A percentile compares a stretch with the other conserved stretches of the same genome.
Conservation (phyloP, 2,797 vertebrate genomes). For the Gymnothorax reevesii region DNA sequence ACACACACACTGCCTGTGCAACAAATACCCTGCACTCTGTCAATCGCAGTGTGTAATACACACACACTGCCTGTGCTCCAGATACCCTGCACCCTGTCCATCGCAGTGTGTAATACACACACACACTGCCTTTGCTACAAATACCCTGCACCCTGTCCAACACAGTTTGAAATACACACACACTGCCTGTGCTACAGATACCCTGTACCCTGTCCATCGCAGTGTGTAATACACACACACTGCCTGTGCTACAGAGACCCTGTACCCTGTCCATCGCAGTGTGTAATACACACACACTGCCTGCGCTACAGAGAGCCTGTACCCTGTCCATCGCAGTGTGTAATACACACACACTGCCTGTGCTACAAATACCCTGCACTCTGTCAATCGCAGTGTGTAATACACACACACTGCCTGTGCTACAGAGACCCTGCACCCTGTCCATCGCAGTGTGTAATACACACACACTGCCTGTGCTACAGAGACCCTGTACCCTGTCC, state of each 20-base stretch:
- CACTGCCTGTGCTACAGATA: background rate
- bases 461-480: background rate
- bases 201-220: background rate
- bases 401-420: background rate
- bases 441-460: background rate
- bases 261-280: background rate
- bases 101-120: background rate
- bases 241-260: background rate
- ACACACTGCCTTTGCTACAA: background rate
- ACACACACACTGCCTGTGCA: background rate
- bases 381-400: background rate
- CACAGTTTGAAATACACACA: background rate
- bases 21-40: background rate
- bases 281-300: background rate
- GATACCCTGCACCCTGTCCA: background rate
- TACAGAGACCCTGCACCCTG: background rate
- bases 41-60: background rate
- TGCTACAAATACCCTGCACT: background rate
- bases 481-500: background rate
- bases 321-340: background rate
- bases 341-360: background rate
- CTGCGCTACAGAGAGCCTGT: background rate
- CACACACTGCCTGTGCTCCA: background rate
- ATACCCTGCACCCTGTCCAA: background rate
- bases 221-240: background rate